A percentile compares a stretch with the other conserved stretches of the same genome.
Conservation (phyloP, 2,113 vertebrate species). For the Lampris megalopsis region DNA sequence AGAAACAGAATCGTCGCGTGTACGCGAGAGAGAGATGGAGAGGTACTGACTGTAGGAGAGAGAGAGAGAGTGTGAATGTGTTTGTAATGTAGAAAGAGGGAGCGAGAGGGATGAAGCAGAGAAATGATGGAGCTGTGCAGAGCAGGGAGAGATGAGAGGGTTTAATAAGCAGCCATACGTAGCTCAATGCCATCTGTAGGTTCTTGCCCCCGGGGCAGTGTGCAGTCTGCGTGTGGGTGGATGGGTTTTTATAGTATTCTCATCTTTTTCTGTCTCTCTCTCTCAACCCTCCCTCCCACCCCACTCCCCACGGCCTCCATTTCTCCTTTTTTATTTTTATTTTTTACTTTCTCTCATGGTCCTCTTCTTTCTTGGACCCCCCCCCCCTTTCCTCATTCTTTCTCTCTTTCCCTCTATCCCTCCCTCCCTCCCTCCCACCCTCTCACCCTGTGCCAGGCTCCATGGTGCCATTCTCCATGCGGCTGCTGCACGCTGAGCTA, state of each 20-base stretch:
- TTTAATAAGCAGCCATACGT: conserved; percentile 82
- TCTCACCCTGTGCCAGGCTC: conserved; percentile 85
- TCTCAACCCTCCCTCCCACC: conserved; percentile 37
- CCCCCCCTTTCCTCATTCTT: not conserved
- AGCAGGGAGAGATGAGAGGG: conserved; percentile 70
- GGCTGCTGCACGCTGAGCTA: conserved; percentile 94
- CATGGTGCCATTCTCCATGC: conserved; percentile 98
- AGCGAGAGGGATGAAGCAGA: conserved; percentile 60
- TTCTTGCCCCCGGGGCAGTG: conserved; percentile 77
- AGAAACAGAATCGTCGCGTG: not conserved
- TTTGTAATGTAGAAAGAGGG: conserved; percentile 40
- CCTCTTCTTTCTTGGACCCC: not conserved
- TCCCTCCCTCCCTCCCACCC: not conserved
- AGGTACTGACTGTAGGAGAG: not conserved
- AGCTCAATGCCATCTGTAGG: conserved; percentile 81
- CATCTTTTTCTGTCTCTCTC: conserved; percentile 66
- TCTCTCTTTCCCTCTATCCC: not conserved
- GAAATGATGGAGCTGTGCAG: conserved; percentile 72
- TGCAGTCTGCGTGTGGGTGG: conserved; percentile 78
- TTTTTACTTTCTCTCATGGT: conserved; percentile 19
- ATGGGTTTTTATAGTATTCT: conserved; percentile 72
- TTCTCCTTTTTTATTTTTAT: conserved; percentile 5
- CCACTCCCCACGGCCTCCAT: not conserved
- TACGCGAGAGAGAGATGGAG: not conserved
- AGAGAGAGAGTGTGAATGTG: conserved; percentile 53